Evolutionary conservation across 2,888 invertebrate species (phyloP).

Genomic region (Drosophila conformis): DNA sequence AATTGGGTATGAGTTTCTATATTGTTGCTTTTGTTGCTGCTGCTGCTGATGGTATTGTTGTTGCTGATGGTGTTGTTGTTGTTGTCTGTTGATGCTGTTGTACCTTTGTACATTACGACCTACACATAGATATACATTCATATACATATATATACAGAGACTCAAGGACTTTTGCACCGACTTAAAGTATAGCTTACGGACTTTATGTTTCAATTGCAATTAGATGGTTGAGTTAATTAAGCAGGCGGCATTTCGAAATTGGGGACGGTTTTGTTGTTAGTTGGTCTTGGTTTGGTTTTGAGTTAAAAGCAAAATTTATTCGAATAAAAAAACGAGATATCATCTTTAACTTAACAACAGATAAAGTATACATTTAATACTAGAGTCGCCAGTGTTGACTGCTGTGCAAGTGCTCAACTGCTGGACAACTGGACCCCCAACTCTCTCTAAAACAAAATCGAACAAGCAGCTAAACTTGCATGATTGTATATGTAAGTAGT

Average conservation of each 20-base stretch:
- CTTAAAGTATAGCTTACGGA: background rate
- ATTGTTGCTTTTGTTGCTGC: constrained; percentile 79
- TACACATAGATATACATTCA: constrained; percentile 48
- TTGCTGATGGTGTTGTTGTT: constrained; percentile 50
- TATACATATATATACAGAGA: constrained; percentile 28
- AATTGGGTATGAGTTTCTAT: constrained; percentile 80
- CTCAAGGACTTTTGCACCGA: background rate
- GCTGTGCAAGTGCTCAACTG: background rate
- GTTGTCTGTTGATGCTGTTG: constrained; percentile 66
- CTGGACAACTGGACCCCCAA: constrained; percentile 1
- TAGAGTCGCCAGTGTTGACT: constrained; percentile 20
- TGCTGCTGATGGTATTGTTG: constrained; percentile 61
- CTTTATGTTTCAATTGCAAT: background rate
- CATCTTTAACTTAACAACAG: constrained; percentile 41
- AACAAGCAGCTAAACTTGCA: constrained; percentile 34
- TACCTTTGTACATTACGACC: constrained; percentile 75
- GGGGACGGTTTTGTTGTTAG: background rate
- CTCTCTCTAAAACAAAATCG: constrained; percentile 17
- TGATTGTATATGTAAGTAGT: constrained; percentile 3
- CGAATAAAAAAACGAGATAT: constrained; percentile 23
- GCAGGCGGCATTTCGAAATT: constrained; percentile 11
- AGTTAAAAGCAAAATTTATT: constrained; percentile 37
- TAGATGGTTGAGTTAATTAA: constrained; percentile 1
- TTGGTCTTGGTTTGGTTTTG: constrained; percentile 17
- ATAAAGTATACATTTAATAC: constrained; percentile 33